Evolutionary conservation across 1,140 invertebrate genomes (phyloP).

Genomic region (Euborellia annulipes): DNA sequence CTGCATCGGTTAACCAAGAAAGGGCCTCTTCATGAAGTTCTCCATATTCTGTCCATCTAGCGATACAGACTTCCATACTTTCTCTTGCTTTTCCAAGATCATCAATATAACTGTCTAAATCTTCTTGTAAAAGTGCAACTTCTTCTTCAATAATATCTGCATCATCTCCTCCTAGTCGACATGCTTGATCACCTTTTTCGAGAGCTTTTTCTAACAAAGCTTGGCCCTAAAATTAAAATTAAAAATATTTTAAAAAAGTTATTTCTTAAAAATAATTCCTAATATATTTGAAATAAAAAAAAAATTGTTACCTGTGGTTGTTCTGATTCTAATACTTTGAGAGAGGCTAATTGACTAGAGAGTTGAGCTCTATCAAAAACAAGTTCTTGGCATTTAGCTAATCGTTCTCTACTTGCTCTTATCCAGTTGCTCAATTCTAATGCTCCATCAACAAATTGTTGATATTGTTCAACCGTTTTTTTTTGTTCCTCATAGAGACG

Average conservation of each 20-base stretch:
- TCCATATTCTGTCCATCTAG: constrained; percentile 91
- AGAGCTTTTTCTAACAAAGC: constrained; percentile 66
- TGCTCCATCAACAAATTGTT: constrained; percentile 76
- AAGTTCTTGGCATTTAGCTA: constrained; percentile 86
- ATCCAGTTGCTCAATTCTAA: constrained; percentile 88
- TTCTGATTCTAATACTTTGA: constrained; percentile 33
- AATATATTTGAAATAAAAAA: too few species aligned
- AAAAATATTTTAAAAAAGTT: too few species aligned
- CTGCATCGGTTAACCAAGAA: constrained; percentile 52
- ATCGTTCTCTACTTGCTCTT: constrained; percentile 66
- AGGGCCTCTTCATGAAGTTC: constrained; percentile 79
- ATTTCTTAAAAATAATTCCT: too few species aligned
- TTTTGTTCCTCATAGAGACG: constrained; percentile 81
- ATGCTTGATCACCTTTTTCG: constrained; percentile 65
- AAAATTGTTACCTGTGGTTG: constrained; percentile 8
- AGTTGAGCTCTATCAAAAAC: constrained; percentile 84
- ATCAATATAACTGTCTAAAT: constrained; percentile 59
- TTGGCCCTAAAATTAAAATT: constrained; percentile 24
- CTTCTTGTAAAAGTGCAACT: constrained; percentile 72
- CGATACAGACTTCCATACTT: constrained; percentile 65
- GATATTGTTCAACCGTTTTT: constrained; percentile 76
- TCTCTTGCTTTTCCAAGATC: too few species aligned
- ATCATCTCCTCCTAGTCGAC: constrained; percentile 65
- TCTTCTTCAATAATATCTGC: constrained; percentile 83
- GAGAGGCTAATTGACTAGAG: constrained; percentile 65